Conservation (phyloP, 2,888 invertebrate species). For the Gari tellinella region DNA sequence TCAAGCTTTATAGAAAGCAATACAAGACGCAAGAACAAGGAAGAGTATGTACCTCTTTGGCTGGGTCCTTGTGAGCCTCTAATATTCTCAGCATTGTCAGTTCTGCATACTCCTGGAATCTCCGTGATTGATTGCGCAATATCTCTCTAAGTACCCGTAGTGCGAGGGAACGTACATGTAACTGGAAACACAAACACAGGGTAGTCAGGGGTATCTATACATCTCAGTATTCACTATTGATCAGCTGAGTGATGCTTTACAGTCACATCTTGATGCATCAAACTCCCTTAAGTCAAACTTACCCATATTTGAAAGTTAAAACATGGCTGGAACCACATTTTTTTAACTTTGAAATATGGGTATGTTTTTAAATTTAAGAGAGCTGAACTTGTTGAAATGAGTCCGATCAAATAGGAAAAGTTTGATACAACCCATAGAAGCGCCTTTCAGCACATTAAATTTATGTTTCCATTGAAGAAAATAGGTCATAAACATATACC, state of each 20-base stretch:
- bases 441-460: too few species aligned
- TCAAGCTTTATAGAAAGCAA: too few species aligned
- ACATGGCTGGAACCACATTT: not conserved
- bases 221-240: not conserved
- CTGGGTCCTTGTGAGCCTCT: conserved; percentile 90
- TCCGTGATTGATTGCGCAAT: conserved; percentile 90
- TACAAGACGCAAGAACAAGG: too few species aligned
- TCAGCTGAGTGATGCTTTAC: not conserved
- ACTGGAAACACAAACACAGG: conserved; percentile 64
- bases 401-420: too few species aligned
- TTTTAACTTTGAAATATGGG: too few species aligned
- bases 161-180: conserved; percentile 87
- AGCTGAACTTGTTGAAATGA: too few species aligned
- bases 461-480: too few species aligned
- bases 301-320: too few species aligned
- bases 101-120: conserved; percentile 95
- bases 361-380: too few species aligned
- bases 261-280: not conserved
- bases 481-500: too few species aligned
- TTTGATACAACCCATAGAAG: too few species aligned
- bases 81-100: conserved; percentile 95
- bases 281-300: too few species aligned
- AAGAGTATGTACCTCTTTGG: conserved; percentile 85
- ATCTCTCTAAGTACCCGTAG: conserved; percentile 94
- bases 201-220: not conserved